Base-by-base conservation (phyloP, 2,797 vertebrate species). In the Sandelia bainsii region DNA sequence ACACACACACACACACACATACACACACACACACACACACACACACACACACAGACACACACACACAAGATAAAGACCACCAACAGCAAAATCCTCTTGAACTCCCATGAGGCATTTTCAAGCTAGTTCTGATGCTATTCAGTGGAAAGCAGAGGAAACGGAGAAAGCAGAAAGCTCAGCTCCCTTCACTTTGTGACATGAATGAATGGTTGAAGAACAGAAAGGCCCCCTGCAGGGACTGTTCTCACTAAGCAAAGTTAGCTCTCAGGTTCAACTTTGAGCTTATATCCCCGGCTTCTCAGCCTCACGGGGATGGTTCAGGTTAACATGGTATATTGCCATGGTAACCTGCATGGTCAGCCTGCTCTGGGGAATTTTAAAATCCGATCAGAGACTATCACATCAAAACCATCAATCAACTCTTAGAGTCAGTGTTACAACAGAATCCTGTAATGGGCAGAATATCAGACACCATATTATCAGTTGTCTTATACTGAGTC, bases 181-280 rank as follows among this genome's bases (percentile, higher is more conserved):
- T 80, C 60, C 66, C 25, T 84, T 65, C 62, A 61, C 68, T 81
- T 61, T 73, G 70, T 74, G 66, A 71, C 61, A 72, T 65, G 68
- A 77, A 67, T 56, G 54, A 70, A 29, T 19, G 42, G 49, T 34
- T 59, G 58, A 78, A 62, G 49, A 72, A 71, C n/a, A 66, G 48
- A 56, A n/a, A 70, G 50, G 7, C 48, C 3, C 58, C 37, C 42
- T 20, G 49, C 51, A 39, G 66, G 40, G 53, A 27, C 34, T 1
- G 13, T 44, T 48, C 32, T 74, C 50, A 61, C 11, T 29, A 39
- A 58, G 45, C 27, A 40, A 57, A 22, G 32, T 52, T 20, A 37
- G 44, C 51, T 76, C 40, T 14, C 16, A 63, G 49, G 53, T 2
- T n/a, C 69, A 42, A 48, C 42, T 48, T 25, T 65, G n/a, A 64